Base-by-base conservation (phyloP, 2,113 vertebrate species). In the Eclectus roratus region DNA sequence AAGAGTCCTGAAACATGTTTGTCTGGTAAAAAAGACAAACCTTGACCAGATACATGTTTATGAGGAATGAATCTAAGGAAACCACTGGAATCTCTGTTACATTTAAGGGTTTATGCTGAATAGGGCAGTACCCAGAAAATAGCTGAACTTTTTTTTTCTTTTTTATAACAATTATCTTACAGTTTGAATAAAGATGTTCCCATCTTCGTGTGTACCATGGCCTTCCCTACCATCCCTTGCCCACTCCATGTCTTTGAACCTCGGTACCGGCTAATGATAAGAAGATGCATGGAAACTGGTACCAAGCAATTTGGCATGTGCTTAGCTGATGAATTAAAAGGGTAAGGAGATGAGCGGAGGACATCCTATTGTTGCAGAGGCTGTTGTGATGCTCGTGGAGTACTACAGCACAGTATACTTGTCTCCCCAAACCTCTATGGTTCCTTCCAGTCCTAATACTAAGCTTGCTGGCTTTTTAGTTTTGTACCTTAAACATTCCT, bases 221-320 rank as follows among this genome's bases (percentile, higher is more conserved):
- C 99, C 90, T 99, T 99, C 96, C 99, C 99, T 94, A 99, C 99
- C 15, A 98, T 99, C 94, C 98, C 99, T 37, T 99, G 99, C 93
- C 99, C 98, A 2, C 98, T 99, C 93, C 99, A 99, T 13, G 98
- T 99, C 61, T 99, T 99, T 55, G 99, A 99, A 96, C 99, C 99
- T 5, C 98, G 98, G 58, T 99, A 99, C 92, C 98, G 98, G 60
- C 98, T 99, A 71, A 99, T 99, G 99, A 99, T 99, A 96, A 98
- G 98, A 95, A 98, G 99, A 94, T 99, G 98, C 94, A 99, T 99
- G 98, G 99, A 99, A 97, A 99, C 98, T 2, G 99, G 99, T 74
- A 99, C 98, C 95, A 99, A 98, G 86, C 98, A 98, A 92, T 99
- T 99, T 61, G 99, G 99, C 97, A 99, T 99, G 99, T 99, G 99